Evolutionary conservation across 2,888 invertebrate species (phyloP), one percentile per base, ranked within the genome.

Genomic region (Chymomyza fuscimana): DNA sequence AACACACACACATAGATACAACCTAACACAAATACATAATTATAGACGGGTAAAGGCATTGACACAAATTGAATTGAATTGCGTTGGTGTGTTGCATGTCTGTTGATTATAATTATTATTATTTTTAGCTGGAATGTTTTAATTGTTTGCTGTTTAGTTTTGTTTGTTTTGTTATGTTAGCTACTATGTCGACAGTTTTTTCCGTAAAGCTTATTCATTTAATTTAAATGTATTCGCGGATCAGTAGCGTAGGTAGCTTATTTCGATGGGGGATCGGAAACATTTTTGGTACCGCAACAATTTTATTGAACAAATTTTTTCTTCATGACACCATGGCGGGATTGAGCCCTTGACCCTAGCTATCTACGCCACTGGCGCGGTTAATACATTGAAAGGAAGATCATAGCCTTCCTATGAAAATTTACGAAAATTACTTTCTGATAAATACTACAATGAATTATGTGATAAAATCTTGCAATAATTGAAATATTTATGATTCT

Each of bases 11-110:
- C 19, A 36, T 0, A 62, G 19, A 78, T 36, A 62, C 46, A 67
- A 6, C 65, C 32, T 1, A 5, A 32, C 32, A 32, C 5, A 9
- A 7, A 32, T 7, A 32, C 32, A 32, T 32, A 32, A 32, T 32
- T 32, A 32, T 5, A 32, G 32, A 32, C 32, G 32, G 5, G 62
- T 60, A 67, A 68, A 75, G 84, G 79, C 86, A 86, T 72, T 81
- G 84, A 84, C 80, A 76, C 76, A 86, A 84, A 81, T 81, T 78
- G 67, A 86, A 83, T 86, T 84, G 82, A 82, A 82, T 78, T 74
- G 84, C 73, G 76, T 56, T 63, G 81, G 25, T 25, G 19, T 29
- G 58, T 50, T 22, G 16, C 15, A 54, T 16, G 16, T 54, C 54
- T 19, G 15, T 54, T 22, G 16, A 9, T 54, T 22, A 22, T 16